A percentile compares a stretch with the other conserved stretches of the same genome.
Conservation (phyloP, 2,888 invertebrate species). For the Apamea monoglypha region DNA sequence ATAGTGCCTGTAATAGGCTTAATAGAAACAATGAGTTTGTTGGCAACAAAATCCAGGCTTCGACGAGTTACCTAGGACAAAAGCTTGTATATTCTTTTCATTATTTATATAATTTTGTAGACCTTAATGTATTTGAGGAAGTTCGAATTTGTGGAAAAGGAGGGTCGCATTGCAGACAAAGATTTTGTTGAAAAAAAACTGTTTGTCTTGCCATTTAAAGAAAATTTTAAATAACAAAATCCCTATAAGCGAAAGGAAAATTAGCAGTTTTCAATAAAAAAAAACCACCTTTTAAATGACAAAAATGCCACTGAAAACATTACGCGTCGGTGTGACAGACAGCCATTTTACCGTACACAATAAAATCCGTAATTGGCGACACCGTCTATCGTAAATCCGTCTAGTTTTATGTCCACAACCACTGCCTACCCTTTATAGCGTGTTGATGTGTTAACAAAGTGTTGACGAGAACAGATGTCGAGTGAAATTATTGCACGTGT, state of each 20-base stretch:
- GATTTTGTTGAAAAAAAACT: background rate
- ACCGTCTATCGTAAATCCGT: conserved; percentile 75
- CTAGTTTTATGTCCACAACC: conserved; percentile 70
- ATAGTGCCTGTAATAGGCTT: background rate
- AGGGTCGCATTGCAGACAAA: background rate
- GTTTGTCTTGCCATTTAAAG: background rate
- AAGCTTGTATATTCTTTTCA: background rate
- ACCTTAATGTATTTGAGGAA: background rate
- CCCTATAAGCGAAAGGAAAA: background rate
- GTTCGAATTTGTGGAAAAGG: background rate
- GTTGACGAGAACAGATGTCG: conserved; percentile 45
- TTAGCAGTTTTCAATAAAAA: background rate
- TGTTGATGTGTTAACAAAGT: conserved; percentile 64
- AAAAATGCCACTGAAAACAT: background rate
- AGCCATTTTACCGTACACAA: conserved; percentile 63
- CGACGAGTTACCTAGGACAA: background rate
- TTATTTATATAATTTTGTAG: too few species aligned
- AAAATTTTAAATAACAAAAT: background rate
- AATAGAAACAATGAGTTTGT: background rate
- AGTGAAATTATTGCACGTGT: conserved; percentile 36
- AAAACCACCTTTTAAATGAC: background rate
- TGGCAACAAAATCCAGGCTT: background rate
- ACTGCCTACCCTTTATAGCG: conserved; percentile 72
- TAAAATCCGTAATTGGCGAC: conserved; percentile 79
- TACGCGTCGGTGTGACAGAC: conserved; percentile 53